phyloP scores from a whole-genome alignment of 2,888 invertebrate species.

The Parnassius smintheus region DNA sequence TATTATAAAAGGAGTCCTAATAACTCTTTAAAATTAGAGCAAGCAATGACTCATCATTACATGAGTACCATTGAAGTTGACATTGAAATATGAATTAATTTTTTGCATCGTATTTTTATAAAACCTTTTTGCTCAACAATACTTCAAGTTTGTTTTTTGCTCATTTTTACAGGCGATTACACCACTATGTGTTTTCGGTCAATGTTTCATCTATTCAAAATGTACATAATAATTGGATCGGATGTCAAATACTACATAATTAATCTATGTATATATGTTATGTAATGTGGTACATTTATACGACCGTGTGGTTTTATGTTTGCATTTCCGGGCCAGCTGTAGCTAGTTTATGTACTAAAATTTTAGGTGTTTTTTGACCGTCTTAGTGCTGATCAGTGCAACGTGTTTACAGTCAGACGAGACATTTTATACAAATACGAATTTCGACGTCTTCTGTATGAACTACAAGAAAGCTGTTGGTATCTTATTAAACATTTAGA shows the following conservation, averaged over 20 bases:
- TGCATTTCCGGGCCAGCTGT: background rate
- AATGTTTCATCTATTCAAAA: conserved; percentile 13
- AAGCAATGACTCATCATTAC: conserved; percentile 16
- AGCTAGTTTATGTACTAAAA: no score
- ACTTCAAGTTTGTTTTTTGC: conserved; percentile 9
- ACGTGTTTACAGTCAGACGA: no score
- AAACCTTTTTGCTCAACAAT: conserved; percentile 4
- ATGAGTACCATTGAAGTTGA: conserved; percentile 22
- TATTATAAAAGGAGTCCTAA: conserved; percentile 8
- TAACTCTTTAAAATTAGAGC: conserved; percentile 13
- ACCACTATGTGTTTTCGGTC: background rate
- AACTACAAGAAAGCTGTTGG: no score
- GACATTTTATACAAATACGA: no score
- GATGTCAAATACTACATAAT: background rate
- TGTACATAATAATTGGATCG: conserved; percentile 12
- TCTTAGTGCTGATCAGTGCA: no score
- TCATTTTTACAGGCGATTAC: conserved; percentile 8
- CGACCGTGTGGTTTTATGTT: background rate
- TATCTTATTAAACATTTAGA: no score
- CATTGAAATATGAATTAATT: conserved; percentile 29
- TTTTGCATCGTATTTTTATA: conserved; percentile 10
- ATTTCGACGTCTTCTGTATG: no score
- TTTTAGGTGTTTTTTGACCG: no score
- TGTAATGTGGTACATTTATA: no score
- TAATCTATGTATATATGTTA: no score